phyloP scores from a whole-genome alignment of 2,113 vertebrate species.

The Glareola pratincola region DNA sequence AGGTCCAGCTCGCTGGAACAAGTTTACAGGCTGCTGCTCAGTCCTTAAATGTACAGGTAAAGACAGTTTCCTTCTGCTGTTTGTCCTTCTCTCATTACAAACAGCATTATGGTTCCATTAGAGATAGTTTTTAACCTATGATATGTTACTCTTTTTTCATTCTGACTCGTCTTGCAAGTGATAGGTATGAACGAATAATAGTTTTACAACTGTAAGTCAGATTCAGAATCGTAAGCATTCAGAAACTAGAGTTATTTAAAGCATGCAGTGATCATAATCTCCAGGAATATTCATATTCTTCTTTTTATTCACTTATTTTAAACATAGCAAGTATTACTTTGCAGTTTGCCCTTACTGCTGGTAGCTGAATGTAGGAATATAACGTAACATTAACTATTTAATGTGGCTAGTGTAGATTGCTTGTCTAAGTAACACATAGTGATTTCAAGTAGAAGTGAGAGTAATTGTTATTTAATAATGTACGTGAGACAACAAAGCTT shows the following conservation, averaged over 20 bases:
- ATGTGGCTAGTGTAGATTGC: neutral
- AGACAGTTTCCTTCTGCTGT: conserved; percentile 6
- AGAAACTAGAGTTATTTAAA: neutral
- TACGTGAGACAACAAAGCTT: neutral
- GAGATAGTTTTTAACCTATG: neutral
- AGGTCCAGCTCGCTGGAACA: conserved; percentile 85
- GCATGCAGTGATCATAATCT: neutral
- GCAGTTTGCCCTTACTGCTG: neutral
- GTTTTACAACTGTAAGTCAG: neutral
- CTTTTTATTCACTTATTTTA: neutral
- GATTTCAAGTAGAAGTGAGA: neutral
- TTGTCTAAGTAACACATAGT: neutral
- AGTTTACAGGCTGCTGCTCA: conserved; percentile 85
- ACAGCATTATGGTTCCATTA: neutral
- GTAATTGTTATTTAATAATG: conserved; percentile 31
- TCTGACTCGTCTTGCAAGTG: neutral
- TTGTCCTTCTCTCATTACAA: neutral
- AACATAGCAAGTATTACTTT: neutral
- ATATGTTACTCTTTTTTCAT: neutral
- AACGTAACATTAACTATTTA: neutral
- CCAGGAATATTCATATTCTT: neutral
- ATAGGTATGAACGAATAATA: neutral
- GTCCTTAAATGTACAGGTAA: conserved; percentile 84
- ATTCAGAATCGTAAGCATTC: neutral
- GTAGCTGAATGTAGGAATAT: neutral